Base-by-base conservation (phyloP, 2,113 vertebrate species). In the Myotis lucifugus region DNA sequence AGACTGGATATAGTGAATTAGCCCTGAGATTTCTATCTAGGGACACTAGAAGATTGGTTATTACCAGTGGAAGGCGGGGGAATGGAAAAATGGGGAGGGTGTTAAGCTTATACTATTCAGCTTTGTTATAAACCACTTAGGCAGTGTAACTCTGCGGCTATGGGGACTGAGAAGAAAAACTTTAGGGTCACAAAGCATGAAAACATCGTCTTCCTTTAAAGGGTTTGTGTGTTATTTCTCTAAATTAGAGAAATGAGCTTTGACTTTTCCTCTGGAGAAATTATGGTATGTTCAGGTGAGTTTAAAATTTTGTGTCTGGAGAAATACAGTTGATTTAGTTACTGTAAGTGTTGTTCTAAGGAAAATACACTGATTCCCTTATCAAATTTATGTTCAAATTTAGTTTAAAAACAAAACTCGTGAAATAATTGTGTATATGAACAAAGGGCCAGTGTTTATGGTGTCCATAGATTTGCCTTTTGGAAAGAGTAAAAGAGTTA, bases 171-270 rank as follows among this genome's bases (percentile, higher is more conserved):
- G 54, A 74, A 85, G 82, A 70, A 96, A 79, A 67, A 40, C 69
- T 59, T 89, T 66, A 88, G 86, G 32, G 27, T 92, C 25, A 88
- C 56, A 81, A 12, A 29, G 59, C 85, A 76, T 81, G 50, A 90
- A 29, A 59, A 13, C n/a, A 67, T 91, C 88, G 32, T 85, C 84
- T 95, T 83, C 74, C 88, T 91, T 93, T 91, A 89, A 88, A 93
- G 73, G 46, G 0, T 56, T 18, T 32, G 11, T 5, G 25, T 64
- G 10, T 29, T 64, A 4, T 37, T 29, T 17, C 25, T 19, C 29
- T 76, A 48, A 50, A 40, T 88, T 74, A 88, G 72, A 84, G 19
- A 92, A 90, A 96, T 19, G 77, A 85, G 54, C 56, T 93, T 83
- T 73, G 46, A 67, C 76, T 61, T 59, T 59, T 84, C 54, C 72